phyloP scores from a whole-genome alignment of 2,888 invertebrate species.

The Laothoe populi region DNA sequence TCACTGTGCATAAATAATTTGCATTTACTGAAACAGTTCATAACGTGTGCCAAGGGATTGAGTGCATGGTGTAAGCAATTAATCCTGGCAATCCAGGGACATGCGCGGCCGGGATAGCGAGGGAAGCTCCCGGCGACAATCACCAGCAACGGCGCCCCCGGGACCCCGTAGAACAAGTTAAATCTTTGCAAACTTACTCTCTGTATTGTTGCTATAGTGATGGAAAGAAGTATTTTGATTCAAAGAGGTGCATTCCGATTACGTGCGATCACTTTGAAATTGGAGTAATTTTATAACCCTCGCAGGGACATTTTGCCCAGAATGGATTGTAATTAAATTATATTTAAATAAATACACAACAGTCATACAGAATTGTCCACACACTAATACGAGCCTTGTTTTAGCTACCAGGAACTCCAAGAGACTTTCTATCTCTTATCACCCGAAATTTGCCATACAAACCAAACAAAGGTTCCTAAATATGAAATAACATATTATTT shows the following conservation, averaged over 20 bases:
- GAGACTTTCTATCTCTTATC: too few species aligned
- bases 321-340: neutral
- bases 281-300: neutral
- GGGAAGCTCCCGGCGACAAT: constrained; percentile 74
- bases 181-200: constrained; percentile 76
- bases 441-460: too few species aligned
- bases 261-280: neutral
- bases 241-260: constrained; percentile 45
- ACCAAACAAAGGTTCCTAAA: too few species aligned
- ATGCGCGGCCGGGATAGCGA: constrained; percentile 38
- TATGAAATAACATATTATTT: too few species aligned
- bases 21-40: constrained; percentile 68
- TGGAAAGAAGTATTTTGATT: constrained; percentile 38
- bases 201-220: constrained; percentile 26
- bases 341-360: too few species aligned
- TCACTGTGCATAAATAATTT: constrained; percentile 70
- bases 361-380: too few species aligned
- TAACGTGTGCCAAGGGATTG: constrained; percentile 77
- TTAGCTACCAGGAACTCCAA: too few species aligned
- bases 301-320: neutral
- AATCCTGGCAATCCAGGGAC: constrained; percentile 57
- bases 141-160: constrained; percentile 74
- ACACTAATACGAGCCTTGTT: too few species aligned
- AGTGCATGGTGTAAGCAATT: constrained; percentile 76
- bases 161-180: constrained; percentile 73